These are phyloP conservation scores for Bugulina stolonifera DNA, from an alignment of 2,888 invertebrate species.

Conservation along the genomic window DNA sequence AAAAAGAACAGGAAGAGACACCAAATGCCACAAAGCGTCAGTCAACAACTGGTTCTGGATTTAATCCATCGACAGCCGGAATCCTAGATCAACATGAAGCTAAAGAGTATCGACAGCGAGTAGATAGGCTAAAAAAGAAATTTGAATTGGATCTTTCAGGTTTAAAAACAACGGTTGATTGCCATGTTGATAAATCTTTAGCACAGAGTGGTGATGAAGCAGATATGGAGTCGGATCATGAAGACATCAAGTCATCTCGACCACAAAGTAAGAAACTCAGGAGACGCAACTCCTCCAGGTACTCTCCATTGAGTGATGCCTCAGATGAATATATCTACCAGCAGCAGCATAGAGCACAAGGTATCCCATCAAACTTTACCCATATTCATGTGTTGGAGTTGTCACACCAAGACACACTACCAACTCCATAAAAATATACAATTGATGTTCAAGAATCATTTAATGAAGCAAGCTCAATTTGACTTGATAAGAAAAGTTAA, in stretches of 20 bases:
- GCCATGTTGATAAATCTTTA: not conserved
- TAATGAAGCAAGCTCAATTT: no score
- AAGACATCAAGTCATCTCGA: not conserved
- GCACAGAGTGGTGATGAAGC: slow-evolving; percentile 7
- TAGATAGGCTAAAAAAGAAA: slow-evolving; percentile 12
- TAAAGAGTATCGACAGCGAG: slow-evolving; percentile 7
- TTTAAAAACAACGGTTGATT: not conserved
- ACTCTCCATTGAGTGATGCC: slow-evolving; percentile 14
- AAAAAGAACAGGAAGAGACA: not conserved
- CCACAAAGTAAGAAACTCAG: slow-evolving; percentile 8
- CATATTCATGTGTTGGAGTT: no score
- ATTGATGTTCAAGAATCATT: no score
- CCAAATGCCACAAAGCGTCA: not conserved
- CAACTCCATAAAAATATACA: no score
- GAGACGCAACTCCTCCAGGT: not conserved
- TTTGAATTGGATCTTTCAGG: slow-evolving; percentile 15
- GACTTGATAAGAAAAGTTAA: no score
- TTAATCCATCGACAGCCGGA: slow-evolving; percentile 5
- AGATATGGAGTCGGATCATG: slow-evolving; percentile 19
- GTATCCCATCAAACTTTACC: not conserved
- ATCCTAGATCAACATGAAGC: slow-evolving; percentile 17
- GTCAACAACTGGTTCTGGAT: not conserved
- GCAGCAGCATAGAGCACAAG: not conserved
- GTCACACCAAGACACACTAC: no score
- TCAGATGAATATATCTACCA: slow-evolving; percentile 22